These are phyloP conservation scores for Listronotus bonariensis DNA, from an alignment of 1,140 invertebrate genomes.

Conservation along the genomic window DNA sequence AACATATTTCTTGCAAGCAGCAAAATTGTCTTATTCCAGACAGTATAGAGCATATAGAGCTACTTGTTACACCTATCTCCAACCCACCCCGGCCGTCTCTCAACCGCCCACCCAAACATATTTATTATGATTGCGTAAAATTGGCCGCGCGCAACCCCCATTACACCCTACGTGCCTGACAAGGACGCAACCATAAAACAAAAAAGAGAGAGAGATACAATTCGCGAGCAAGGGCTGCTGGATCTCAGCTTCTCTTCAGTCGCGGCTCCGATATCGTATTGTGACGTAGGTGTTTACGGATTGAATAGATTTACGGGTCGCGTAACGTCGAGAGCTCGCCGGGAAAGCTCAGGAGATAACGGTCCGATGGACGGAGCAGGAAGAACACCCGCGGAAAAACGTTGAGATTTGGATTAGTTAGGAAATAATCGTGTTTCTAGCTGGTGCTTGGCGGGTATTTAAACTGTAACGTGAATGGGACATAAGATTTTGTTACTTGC, in stretches of 20 bases:
- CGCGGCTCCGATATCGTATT: conserved; percentile 17
- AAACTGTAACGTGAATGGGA: too few relatives aligned
- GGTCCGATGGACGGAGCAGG: too few relatives aligned
- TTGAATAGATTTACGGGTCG: too few relatives aligned
- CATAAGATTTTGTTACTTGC: too few relatives aligned
- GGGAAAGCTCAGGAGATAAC: too few relatives aligned
- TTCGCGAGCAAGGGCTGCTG: conserved; percentile 44
- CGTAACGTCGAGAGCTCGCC: too few relatives aligned
- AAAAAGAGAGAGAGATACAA: conserved; percentile 40
- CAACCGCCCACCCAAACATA: conserved; percentile 41
- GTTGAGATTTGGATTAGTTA: too few relatives aligned
- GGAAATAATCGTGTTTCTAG: too few relatives aligned
- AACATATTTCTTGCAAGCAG: too few relatives aligned
- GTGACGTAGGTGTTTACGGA: conserved; percentile 21
- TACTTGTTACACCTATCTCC: conserved; percentile 36
- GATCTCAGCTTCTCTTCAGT: conserved; percentile 32
- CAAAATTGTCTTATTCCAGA: conserved; percentile 5
- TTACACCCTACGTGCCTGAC: conserved; percentile 22
- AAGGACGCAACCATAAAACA: background rate
- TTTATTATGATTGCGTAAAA: conserved; percentile 48
- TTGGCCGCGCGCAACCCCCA: conserved; percentile 42
- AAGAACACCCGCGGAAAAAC: too few relatives aligned
- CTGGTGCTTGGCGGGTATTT: too few relatives aligned
- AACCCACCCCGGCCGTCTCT: conserved; percentile 3
- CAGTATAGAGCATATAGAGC: conserved; percentile 16